phyloP scores from a whole-genome alignment of 1,140 invertebrate genomes.

The Arion vulgaris region DNA sequence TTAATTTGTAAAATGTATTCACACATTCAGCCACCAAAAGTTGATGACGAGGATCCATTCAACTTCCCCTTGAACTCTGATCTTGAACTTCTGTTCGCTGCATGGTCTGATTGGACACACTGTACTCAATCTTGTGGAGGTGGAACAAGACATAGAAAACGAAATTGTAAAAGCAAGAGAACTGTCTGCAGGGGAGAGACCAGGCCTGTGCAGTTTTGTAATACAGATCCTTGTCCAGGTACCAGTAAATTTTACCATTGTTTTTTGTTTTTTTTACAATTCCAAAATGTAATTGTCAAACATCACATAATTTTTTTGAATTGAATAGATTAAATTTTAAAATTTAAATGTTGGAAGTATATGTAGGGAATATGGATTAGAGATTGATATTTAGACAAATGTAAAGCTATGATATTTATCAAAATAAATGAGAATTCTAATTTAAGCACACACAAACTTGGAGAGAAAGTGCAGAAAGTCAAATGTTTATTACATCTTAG shows the following conservation, averaged over 20 bases:
- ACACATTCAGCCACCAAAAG: neutral
- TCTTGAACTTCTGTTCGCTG: conserved; percentile 49
- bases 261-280: conserved; percentile 1
- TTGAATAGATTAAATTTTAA: no score
- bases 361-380: no score
- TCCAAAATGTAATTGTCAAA: no score
- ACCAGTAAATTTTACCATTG: neutral
- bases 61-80: conserved; percentile 27
- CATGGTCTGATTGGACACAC: conserved; percentile 52
- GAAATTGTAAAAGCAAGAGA: conserved; percentile 25
- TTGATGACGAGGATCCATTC: conserved; percentile 19
- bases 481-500: no score
- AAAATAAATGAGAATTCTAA: no score
- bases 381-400: no score
- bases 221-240: conserved; percentile 50
- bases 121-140: conserved; percentile 54
- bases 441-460: no score
- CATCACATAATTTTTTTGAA: no score
- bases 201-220: conserved; percentile 46
- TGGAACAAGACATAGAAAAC: conserved; percentile 42
- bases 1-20: no score
- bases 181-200: conserved; percentile 47
- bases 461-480: no score
- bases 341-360: no score
- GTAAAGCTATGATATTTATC: no score